phyloP scores from a whole-genome alignment of 2,797 vertebrate species.

The Tangara arthus region DNA sequence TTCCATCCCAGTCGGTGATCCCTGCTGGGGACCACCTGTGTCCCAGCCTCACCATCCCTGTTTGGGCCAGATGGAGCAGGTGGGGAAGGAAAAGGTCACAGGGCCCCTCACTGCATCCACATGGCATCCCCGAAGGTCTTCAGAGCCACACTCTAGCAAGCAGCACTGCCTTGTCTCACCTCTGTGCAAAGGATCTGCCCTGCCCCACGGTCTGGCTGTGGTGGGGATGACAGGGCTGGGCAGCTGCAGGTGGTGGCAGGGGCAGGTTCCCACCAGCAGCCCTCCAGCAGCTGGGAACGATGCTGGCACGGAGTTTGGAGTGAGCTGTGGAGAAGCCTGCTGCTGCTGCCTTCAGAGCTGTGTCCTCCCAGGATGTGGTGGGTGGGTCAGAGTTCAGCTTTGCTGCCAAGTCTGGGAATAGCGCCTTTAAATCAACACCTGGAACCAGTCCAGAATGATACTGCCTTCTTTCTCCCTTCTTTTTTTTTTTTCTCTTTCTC shows the following conservation, averaged over 20 bases:
- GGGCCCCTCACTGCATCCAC: neutral
- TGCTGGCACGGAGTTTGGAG: neutral
- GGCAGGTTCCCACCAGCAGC: neutral
- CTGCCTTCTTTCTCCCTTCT: rapidly evolving
- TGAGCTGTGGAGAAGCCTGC: neutral
- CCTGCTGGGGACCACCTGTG: neutral
- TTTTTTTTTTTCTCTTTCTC: rapidly evolving
- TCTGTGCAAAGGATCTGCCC: neutral
- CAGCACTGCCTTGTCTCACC: neutral
- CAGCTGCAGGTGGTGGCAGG: rapidly evolving
- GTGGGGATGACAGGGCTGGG: rapidly evolving
- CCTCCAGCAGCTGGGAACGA: rapidly evolving
- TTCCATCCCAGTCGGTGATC: neutral
- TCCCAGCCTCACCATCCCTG: rapidly evolving
- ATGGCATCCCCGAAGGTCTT: neutral
- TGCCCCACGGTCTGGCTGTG: neutral
- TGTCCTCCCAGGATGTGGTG: neutral
- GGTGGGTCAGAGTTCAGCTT: neutral
- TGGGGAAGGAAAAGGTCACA: neutral
- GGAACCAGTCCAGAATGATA: neutral
- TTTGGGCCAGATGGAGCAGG: neutral
- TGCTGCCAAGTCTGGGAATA: neutral
- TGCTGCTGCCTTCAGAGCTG: neutral
- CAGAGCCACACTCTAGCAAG: rapidly evolving
- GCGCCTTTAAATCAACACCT: neutral